Evolutionary conservation across 2,113 vertebrate species (phyloP), one percentile per base, ranked within the genome.

Genomic region (Scortum barcoo): DNA sequence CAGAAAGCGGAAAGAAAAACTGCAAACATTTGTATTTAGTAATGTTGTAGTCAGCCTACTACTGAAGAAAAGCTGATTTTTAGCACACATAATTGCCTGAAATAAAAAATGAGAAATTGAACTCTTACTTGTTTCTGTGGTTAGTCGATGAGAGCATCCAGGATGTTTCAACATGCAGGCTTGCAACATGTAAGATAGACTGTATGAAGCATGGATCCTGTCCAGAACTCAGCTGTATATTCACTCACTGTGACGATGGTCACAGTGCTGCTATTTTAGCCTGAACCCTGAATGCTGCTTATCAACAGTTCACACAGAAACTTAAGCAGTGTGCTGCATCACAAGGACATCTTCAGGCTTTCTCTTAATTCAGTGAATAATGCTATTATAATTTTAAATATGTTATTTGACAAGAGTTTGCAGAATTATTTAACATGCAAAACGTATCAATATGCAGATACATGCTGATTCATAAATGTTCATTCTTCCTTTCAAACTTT

Each of bases 151-250:
- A 24, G 58, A 68, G 54, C 30, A 30, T 66, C 51, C 50, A 19
- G 70, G 40, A 70, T 61, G 80, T 76, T 56, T 72, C 61, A 50
- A 26, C 80, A 44, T 72, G 53, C 66, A 76, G 56, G 28, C 68
- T 85, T 57, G n/a, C n/a, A n/a, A n/a, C 10, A 92, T 83, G 84
- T 89, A 76, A 90, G 38, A 3, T 26, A 57, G 53, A 71, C 19
- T 20, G 26, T 36, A 42, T 65, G 56, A 68, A 42, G 61, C 8
- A 40, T 36, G 61, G 51, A 63, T 38, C 61, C 42, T 65, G 62
- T 61, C 62, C 63, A 79, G 46, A 63, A 54, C 46, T 5, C 33
- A 40, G 12, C 2, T 62, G 57, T 28, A 7, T 1, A n/a, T 22
- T 24, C 13, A 30, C 60, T 50, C 53, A 7, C 36, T n/a, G 11